Base-by-base conservation (phyloP, 2,113 vertebrate species). In the Vireo altiloquus region DNA sequence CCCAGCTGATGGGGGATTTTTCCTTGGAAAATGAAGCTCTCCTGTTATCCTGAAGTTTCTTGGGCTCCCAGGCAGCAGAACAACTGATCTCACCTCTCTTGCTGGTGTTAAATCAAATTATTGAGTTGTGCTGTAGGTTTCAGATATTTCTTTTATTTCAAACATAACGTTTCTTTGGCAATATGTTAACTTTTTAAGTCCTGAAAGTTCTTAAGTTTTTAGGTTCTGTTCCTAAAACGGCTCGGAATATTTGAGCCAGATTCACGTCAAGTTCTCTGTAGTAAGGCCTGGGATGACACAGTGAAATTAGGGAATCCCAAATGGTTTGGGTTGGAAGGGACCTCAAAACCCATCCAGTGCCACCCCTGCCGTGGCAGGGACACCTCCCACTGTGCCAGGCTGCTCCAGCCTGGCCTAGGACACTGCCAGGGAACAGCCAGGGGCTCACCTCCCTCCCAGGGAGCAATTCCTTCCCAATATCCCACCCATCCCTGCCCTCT, bases 231-330 rank as follows among this genome's bases (percentile, higher is more conserved):
- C 27, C 63, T 77, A 13, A 21, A 52, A 79, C 79, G 39, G 13
- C 16, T 57, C 0, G 0, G 22, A 30, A 3, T 59, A 11, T 76
- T 33, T 19, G 24, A 86, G 22, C 24, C 39, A 27, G 15, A 15
- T 23, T 27, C 14, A 5, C 0, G 3, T 20, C 2, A 2, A 40
- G 10, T 3, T 63, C 39, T 59, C 21, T 18, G 2, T 15, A 6
- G 28, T 1, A 2, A 12, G 50, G 14, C 35, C 31, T 61, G 74
- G 42, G 52, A 16, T 44, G 40, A 22, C 65, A 4, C 39, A 24
- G 46, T 20, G 14, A 31, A 25, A 5, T 3, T 13, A 15, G 2
- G 50, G 47, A 76, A 68, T 76, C 40, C n/a, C 47, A 54, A 7
- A 6, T 49, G 25, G 9, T 25, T 68, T 2, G 70, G 30, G 21